Base-by-base conservation (phyloP, 2,113 vertebrate genomes). In the Brachypteracias leptosomus region DNA sequence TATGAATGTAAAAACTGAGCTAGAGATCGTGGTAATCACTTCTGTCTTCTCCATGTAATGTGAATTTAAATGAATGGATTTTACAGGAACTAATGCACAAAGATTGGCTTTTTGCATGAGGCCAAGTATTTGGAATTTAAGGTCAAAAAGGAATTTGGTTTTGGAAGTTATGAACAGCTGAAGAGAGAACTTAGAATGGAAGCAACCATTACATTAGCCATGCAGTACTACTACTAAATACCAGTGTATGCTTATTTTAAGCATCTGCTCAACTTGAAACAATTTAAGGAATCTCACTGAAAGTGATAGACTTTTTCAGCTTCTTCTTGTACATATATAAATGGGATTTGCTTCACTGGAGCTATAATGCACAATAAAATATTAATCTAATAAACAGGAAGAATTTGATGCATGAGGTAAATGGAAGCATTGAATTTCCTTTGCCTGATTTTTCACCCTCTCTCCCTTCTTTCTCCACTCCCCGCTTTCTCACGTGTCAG, bases 131-230 rank as follows among this genome's bases (percentile, higher is more conserved):
- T 70, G 67, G 51, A 90, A 85, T 62, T 57, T 58, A 61, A 79
- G 21, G 19, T 35, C 57, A 74, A 58, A 88, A 65, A 83, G 22
- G 36, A 86, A 85, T 77, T 94, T 70, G 54, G 16, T 57, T 93
- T 94, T 49, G 51, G 75, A 93, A 83, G 75, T 76, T 88, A 85
- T 14, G 35, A 90, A 76, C 67, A 85, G 55, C 88, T 92, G 82
- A 94, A 91, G 29, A 65, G 36, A 63, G 31, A 87, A 55, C 78
- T 90, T 72, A 78, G 47, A 85, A 78, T 52, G 70, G 78, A 94
- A 89, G 25, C 18, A 82, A 68, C 36, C 55, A 40, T 57, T 80
- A 74, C 22, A 74, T 91, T 86, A 92, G 29, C 67, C 25, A 57
- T 0, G 0, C 63, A 42, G 47, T 70, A 44, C 38, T 79, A 70